Percentiles rank a stretch among this genome's conserved stretches.
Evolutionary conservation across 92 coral and sea anemone genomes (phyloP).

Genomic region (Umimayanthus kanabou): DNA sequence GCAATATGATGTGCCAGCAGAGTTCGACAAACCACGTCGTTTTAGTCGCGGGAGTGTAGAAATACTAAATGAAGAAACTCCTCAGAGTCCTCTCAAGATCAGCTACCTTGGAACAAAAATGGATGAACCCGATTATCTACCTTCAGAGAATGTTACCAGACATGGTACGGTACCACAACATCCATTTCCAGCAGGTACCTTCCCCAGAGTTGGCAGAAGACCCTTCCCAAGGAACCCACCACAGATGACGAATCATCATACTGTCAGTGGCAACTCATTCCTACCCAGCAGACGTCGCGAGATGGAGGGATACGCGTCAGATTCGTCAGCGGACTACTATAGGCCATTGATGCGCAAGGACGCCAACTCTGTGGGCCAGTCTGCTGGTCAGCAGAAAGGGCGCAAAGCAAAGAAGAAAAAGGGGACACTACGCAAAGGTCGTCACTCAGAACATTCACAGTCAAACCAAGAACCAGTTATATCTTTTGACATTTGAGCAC

Average conservation of each 20-base stretch:
- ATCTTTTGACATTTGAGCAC: conserved; percentile 34
- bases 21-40: not conserved
- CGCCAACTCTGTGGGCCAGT: not conserved
- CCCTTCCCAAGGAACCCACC: not conserved
- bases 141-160: not conserved
- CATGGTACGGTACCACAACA: not conserved
- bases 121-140: conserved; percentile 1
- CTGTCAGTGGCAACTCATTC: not conserved
- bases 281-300: not conserved
- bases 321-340: conserved; percentile 36
- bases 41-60: not conserved
- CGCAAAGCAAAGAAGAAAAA: conserved; percentile 33
- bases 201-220: conserved; percentile 1
- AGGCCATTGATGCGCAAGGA: conserved; percentile 6
- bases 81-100: conserved; percentile 22
- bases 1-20: conserved; percentile 30
- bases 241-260: not conserved
- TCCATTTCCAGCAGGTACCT: not conserved
- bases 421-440: conserved; percentile 8
- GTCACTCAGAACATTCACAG: conserved; percentile 1
- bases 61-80: not conserved
- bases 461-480: conserved; percentile 12
- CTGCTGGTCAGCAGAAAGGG: conserved; percentile 15
- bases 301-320: conserved; percentile 22
- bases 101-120: conserved; percentile 17